phyloP scores from a whole-genome alignment of 2,888 invertebrate genomes.

The Diadegma fenestrale region DNA sequence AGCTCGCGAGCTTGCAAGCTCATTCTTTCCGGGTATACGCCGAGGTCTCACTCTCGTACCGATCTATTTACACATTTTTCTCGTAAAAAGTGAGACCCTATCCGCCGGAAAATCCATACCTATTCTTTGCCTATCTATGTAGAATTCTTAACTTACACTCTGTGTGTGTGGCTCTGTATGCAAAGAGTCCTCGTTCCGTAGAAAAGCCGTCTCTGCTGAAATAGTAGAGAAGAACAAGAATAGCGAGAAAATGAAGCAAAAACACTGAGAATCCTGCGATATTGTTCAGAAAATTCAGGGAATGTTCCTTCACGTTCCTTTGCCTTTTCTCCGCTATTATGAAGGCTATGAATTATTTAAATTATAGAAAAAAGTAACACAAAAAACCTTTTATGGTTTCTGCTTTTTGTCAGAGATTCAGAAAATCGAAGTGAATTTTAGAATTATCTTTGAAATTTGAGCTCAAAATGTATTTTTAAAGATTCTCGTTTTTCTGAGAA shows the following conservation, averaged over 20 bases:
- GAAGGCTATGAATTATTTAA: not conserved
- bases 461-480: not conserved
- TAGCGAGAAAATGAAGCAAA: slow-evolving; percentile 44
- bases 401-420: no score
- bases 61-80: slow-evolving; percentile 65
- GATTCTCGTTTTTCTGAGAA: not conserved
- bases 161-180: slow-evolving; percentile 3
- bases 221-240: slow-evolving; percentile 41
- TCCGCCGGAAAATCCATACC: slow-evolving; percentile 41
- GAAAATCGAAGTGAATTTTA: no score
- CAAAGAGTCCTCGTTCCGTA: slow-evolving; percentile 53
- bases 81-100: slow-evolving; percentile 61
- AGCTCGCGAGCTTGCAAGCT: slow-evolving; percentile 45
- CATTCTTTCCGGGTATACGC: slow-evolving; percentile 34
- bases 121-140: slow-evolving; percentile 28
- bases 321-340: not conserved
- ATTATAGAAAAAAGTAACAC: not conserved
- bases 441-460: not conserved
- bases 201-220: slow-evolving; percentile 53
- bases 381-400: no score
- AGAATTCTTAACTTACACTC: slow-evolving; percentile 12
- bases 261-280: slow-evolving; percentile 38
- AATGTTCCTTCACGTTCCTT: not conserved
- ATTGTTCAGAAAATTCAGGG: slow-evolving; percentile 50
- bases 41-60: slow-evolving; percentile 43